Percentiles rank a stretch among this genome's conserved stretches.
Evolutionary conservation across 2,113 vertebrate genomes (phyloP).

Genomic region (Datnioides undecimradiatus): DNA sequence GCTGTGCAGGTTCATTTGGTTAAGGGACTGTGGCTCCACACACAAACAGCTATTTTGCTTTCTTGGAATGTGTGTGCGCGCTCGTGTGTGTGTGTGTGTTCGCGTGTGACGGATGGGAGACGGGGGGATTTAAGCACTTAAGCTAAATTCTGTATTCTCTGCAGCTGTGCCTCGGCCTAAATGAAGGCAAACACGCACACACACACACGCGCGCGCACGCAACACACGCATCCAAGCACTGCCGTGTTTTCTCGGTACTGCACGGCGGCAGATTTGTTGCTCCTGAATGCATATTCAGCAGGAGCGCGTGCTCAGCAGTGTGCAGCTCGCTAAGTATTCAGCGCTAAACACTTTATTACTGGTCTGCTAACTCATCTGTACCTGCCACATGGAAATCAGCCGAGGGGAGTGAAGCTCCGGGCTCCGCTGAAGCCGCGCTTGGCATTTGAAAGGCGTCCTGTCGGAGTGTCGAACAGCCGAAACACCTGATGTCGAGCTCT

Average conservation of each 20-base stretch:
- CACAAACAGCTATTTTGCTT: slow-evolving; percentile 11
- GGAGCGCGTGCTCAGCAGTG: slow-evolving; percentile 65
- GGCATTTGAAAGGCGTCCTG: slow-evolving; percentile 33
- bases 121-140: background rate
- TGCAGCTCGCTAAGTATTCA: slow-evolving; percentile 66
- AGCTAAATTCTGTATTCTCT: slow-evolving; percentile 18
- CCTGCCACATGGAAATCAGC: slow-evolving; percentile 43
- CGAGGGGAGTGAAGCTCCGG: slow-evolving; percentile 26
- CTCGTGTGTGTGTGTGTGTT: background rate
- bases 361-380: slow-evolving; percentile 60
- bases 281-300: slow-evolving; percentile 43
- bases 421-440: slow-evolving; percentile 50
- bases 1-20: background rate
- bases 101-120: background rate
- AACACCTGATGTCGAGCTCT: slow-evolving; percentile 6
- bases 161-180: background rate
- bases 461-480: background rate
- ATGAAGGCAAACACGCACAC: slow-evolving; percentile 19
- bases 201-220: slow-evolving; percentile 5
- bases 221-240: slow-evolving; percentile 26
- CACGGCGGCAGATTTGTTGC: slow-evolving; percentile 59
- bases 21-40: background rate
- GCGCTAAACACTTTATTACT: slow-evolving; percentile 66
- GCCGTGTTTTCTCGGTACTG: slow-evolving; percentile 46
- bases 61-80: background rate